Percentiles rank a stretch among this genome's conserved stretches.
Conservation (phyloP, 2,113 vertebrate genomes). For the Pterocles gutturalis region DNA sequence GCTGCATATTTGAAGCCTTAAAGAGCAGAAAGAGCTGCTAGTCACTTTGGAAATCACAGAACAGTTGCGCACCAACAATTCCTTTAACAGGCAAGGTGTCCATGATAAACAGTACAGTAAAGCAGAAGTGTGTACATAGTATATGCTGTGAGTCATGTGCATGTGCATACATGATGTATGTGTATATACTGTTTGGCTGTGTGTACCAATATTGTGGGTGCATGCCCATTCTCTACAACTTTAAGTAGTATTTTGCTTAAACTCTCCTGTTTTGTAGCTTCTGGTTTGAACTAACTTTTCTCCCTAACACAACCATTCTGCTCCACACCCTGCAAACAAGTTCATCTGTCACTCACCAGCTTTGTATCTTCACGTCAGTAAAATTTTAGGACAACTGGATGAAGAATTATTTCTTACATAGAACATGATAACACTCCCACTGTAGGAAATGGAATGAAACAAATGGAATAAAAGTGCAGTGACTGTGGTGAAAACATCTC, state of each 20-base stretch:
- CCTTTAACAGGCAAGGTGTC: slow-evolving; percentile 51
- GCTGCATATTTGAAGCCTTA: slow-evolving; percentile 72
- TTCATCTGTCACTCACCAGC: background rate
- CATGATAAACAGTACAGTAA: slow-evolving; percentile 26
- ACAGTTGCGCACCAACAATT: slow-evolving; percentile 26
- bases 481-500: slow-evolving; percentile 55
- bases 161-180: background rate
- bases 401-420: slow-evolving; percentile 43
- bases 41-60: slow-evolving; percentile 46
- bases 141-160: slow-evolving; percentile 34
- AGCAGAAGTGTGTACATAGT: slow-evolving; percentile 49
- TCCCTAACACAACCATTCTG: background rate
- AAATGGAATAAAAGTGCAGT: slow-evolving; percentile 52
- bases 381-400: slow-evolving; percentile 44
- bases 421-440: slow-evolving; percentile 34
- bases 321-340: background rate
- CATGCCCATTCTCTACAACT: slow-evolving; percentile 19
- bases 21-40: slow-evolving; percentile 54
- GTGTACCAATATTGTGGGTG: background rate
- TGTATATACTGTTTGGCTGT: background rate
- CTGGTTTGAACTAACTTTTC: slow-evolving; percentile 4
- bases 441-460: slow-evolving; percentile 55
- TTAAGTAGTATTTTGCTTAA: background rate
- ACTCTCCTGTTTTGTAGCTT: background rate
- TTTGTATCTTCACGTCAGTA: slow-evolving; percentile 1